These are phyloP conservation scores for Apus apus DNA, from an alignment of 2,113 vertebrate genomes.

Conservation along the genomic window DNA sequence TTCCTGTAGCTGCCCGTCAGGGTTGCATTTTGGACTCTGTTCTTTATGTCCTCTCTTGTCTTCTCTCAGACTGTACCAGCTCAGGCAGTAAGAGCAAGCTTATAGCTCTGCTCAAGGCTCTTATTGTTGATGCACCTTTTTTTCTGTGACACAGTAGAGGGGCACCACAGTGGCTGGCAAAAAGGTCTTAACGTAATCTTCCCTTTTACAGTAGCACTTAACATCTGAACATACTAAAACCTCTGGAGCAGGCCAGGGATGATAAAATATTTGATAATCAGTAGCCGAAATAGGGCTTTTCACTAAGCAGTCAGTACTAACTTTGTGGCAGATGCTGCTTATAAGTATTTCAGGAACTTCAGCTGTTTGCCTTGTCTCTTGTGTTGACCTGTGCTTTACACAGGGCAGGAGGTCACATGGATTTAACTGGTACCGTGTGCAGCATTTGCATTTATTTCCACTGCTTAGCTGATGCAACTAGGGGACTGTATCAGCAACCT, in stretches of 20 bases:
- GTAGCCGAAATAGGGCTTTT: background rate
- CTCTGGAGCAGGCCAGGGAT: background rate
- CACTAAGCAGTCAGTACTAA: background rate
- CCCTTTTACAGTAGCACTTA: background rate
- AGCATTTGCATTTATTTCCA: background rate
- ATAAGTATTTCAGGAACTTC: background rate
- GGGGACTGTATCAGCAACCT: background rate
- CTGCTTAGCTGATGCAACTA: background rate
- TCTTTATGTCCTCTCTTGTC: background rate
- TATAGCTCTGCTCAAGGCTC: background rate
- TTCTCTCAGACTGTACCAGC: background rate
- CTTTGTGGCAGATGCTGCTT: background rate
- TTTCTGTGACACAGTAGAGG: background rate
- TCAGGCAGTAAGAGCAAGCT: background rate
- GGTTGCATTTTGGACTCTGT: background rate
- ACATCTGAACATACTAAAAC: background rate
- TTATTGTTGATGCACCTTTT: background rate
- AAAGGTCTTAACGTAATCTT: background rate
- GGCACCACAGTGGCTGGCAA: background rate
- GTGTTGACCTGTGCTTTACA: background rate
- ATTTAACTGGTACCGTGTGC: background rate
- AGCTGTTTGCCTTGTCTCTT: background rate
- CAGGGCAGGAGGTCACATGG: background rate
- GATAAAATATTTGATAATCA: background rate
- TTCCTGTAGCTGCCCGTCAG: background rate